Base-by-base conservation (phyloP, 2,113 vertebrate genomes). In the Glaucidium brasilianum region DNA sequence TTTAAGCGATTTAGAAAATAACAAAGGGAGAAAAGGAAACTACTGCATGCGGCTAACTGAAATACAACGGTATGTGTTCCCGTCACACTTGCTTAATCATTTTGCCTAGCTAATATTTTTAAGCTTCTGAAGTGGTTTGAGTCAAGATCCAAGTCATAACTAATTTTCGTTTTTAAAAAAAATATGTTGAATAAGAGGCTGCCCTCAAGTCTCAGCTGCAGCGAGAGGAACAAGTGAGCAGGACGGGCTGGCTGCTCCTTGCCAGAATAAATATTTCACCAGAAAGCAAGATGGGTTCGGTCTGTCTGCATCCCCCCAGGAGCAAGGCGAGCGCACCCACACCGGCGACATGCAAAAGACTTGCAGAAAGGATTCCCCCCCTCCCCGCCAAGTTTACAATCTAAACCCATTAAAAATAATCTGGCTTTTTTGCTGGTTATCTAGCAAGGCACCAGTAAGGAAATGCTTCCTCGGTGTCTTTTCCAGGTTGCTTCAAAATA, bases 241-340 rank as follows among this genome's bases (percentile, higher is more conserved):
- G 80, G 85, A 75, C 5, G 13, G 66, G 66, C 71, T 82, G 43
- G 15, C 41, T 30, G 22, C 50, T 45, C 67, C 52, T 62, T 80
- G 89, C 93, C 94, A 91, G 93, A 53, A 86, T 10, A 90, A 96
- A 91, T 45, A 86, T 23, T 74, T 16, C 84, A 30, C 26, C 55
- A 17, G 30, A 60, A 41, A 83, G 63, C 41, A 15, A 15, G 64
- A 79, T 43, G 71, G 72, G 53, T 15, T 85, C 75, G 73, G 85
- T 50, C 62, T 7, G 23, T 52, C 82, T 47, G 85, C 82, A 75
- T 17, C 19, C 82, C 77, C 77, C 52, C 6, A 1, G 76, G 79
- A 60, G 86, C 4, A 5, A 32, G 45, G 49, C 14, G 34, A 66
- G 21, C 14, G 10, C 50, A 2, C 60, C 52, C 12, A 4, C 59